A percentile compares a stretch with the other conserved stretches of the same genome.
phyloP scores from a whole-genome alignment of 2,888 invertebrate species.

The Pogonocherus hispidulus region DNA sequence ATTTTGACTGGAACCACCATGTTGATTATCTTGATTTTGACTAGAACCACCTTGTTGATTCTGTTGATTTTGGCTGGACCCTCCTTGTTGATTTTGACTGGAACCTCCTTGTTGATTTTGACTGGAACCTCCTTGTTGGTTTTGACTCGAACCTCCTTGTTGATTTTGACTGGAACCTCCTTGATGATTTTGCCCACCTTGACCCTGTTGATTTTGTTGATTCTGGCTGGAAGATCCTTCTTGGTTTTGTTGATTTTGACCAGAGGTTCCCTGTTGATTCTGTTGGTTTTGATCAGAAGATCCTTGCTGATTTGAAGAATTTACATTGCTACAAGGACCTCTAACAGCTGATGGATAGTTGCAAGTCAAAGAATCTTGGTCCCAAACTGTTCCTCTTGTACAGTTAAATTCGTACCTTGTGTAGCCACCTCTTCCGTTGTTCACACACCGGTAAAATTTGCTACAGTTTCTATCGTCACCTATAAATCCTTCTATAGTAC shows the following conservation, averaged over 20 bases:
- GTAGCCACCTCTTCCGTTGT: conserved; percentile 73
- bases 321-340: conserved; percentile 50
- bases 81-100: conserved; percentile 25
- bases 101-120: conserved; percentile 39
- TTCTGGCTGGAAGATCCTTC: conserved; percentile 44
- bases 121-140: conserved; percentile 42
- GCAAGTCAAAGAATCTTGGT: conserved; percentile 77
- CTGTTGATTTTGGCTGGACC: conserved; percentile 21
- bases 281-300: not conserved
- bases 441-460: conserved; percentile 84
- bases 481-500: conserved; percentile 79
- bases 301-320: conserved; percentile 31
- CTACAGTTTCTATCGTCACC: conserved; percentile 78
- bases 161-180: conserved; percentile 13
- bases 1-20: not conserved
- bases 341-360: conserved; percentile 78
- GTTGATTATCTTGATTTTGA: conserved; percentile 20
- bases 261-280: conserved; percentile 22
- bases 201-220: conserved; percentile 26
- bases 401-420: conserved; percentile 82
- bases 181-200: conserved; percentile 33
- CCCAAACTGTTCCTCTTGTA: conserved; percentile 85
- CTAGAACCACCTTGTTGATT: conserved; percentile 28
- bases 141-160: conserved; percentile 20
- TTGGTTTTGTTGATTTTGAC: conserved; percentile 29